A percentile compares a stretch with the other conserved stretches of the same genome.
phyloP scores from a whole-genome alignment of 1,140 invertebrate genomes.

The Caenorhabditis briggsae region DNA sequence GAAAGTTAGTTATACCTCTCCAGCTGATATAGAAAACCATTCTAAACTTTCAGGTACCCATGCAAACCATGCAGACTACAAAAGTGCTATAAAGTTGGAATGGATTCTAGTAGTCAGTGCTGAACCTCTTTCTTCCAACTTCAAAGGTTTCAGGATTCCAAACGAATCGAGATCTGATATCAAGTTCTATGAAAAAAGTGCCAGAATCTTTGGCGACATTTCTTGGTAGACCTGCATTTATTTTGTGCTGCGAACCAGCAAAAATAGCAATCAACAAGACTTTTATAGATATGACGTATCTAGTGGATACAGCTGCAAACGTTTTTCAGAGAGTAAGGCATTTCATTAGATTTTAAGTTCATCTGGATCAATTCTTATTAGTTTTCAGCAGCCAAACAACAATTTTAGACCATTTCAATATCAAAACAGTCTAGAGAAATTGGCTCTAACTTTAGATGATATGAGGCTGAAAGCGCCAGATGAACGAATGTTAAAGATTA shows the following conservation, averaged over 20 bases:
- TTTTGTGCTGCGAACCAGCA: conserved; percentile 1
- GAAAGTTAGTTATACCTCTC: neutral
- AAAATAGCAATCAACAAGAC: neutral
- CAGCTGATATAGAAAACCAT: neutral
- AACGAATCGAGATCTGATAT: too few relatives aligned
- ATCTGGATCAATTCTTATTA: too few relatives aligned
- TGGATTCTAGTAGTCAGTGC: neutral
- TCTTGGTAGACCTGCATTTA: neutral
- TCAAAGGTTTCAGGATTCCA: too few relatives aligned
- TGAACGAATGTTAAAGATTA: neutral
- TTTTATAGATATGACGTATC: neutral
- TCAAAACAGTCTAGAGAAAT: conserved; percentile 14
- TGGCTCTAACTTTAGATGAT: neutral
- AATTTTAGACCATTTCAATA: neutral
- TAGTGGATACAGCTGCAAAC: neutral
- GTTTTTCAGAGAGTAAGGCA: neutral
- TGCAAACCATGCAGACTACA: neutral
- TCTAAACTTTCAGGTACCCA: too few relatives aligned
- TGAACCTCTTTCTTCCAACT: too few relatives aligned
- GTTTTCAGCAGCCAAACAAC: neutral
- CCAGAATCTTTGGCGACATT: too few relatives aligned
- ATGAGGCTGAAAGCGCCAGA: neutral
- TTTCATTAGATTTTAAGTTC: too few relatives aligned
- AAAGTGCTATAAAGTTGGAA: neutral
- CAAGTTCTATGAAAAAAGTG: too few relatives aligned